Evolutionary conservation across 2,113 vertebrate genomes (phyloP).

Genomic region (Chrysemys picta): DNA sequence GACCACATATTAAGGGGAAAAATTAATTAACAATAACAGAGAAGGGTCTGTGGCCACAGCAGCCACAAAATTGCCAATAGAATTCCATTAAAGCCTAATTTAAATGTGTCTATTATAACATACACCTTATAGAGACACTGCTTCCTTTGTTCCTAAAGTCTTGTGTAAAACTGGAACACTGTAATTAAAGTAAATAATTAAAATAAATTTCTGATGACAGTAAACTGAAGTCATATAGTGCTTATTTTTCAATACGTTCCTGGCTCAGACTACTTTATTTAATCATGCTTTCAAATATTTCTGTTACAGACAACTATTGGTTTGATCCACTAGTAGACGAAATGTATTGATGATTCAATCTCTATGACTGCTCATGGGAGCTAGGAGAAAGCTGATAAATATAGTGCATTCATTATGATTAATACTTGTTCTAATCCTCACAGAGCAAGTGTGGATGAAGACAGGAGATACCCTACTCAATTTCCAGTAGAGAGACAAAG

Average conservation of each 20-base stretch:
- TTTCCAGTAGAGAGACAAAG: constrained; percentile 49
- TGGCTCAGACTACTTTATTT: background rate
- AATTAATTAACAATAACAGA: background rate
- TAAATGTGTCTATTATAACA: constrained; percentile 71
- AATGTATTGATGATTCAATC: background rate
- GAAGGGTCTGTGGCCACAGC: background rate
- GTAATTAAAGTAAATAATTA: constrained; percentile 70
- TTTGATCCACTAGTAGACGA: constrained; percentile 1
- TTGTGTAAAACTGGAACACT: constrained; percentile 62
- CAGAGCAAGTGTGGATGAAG: background rate
- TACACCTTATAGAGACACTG: constrained; percentile 67
- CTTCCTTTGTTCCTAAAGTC: constrained; percentile 63
- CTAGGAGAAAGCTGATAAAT: constrained; percentile 45
- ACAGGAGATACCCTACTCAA: background rate
- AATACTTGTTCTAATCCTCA: background rate
- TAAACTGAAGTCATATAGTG: constrained; percentile 41
- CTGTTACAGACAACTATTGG: background rate
- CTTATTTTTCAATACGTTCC: constrained; percentile 11
- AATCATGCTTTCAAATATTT: constrained; percentile 45
- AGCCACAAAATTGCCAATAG: constrained; percentile 28
- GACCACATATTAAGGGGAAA: background rate
- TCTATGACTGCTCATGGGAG: constrained; percentile 24
- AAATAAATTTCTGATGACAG: constrained; percentile 70
- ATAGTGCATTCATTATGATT: constrained; percentile 32
- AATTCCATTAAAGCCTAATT: constrained; percentile 62